A percentile compares a stretch with the other conserved stretches of the same genome.
Conservation (phyloP, 2,888 invertebrate genomes). For the Ochlodes sylvanus region DNA sequence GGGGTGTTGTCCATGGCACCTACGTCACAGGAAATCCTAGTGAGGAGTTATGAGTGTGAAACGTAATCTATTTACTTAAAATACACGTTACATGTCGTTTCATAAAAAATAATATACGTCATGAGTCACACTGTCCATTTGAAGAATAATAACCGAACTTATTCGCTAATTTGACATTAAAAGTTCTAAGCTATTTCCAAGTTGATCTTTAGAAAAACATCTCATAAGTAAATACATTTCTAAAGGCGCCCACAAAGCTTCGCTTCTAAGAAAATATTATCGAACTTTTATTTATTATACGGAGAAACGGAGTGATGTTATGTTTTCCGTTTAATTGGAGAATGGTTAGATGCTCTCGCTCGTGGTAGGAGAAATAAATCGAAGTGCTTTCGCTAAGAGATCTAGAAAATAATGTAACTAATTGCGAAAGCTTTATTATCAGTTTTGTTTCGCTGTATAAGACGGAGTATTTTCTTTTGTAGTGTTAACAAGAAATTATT, state of each 20-base stretch:
- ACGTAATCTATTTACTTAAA: too few relatives aligned
- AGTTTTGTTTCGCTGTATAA: conserved; percentile 12
- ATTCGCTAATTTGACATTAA: neutral
- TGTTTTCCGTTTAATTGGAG: conserved; percentile 38
- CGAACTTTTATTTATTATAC: conserved; percentile 32
- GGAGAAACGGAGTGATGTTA: conserved; percentile 25
- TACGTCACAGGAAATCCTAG: too few relatives aligned
- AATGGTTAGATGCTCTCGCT: conserved; percentile 29
- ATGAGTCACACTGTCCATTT: too few relatives aligned
- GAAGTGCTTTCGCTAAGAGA: conserved; percentile 34
- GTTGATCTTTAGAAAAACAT: conserved; percentile 9
- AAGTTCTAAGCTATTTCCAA: neutral
- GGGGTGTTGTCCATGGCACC: too few relatives aligned
- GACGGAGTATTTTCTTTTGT: conserved; percentile 5
- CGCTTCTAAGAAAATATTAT: conserved; percentile 43
- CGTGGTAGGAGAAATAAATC: conserved; percentile 36
- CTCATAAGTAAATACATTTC: conserved; percentile 26
- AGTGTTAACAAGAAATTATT: conserved; percentile 1
- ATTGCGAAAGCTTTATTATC: conserved; percentile 35
- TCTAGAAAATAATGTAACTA: conserved; percentile 36
- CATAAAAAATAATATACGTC: too few relatives aligned
- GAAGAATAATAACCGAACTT: neutral
- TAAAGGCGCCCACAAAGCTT: conserved; percentile 40
- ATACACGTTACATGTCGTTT: too few relatives aligned
- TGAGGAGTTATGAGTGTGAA: too few relatives aligned